Base-by-base conservation (phyloP, 2,113 vertebrate species). In the Gopherus evgoodei region DNA sequence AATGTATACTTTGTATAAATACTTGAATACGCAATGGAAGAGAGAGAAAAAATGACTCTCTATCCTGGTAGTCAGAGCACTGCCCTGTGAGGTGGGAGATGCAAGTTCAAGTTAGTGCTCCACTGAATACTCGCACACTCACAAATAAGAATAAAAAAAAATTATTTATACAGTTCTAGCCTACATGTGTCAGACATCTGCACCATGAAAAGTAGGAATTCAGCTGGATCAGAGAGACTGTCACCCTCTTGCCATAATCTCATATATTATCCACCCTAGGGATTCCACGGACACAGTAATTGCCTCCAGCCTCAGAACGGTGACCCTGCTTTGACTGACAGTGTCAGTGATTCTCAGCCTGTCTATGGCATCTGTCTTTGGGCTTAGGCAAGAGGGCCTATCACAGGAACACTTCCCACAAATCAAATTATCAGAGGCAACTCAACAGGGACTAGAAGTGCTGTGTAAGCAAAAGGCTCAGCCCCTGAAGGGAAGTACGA, bases 331-430 rank as follows among this genome's bases (percentile, higher is more conserved):
- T 13, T 69, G 76, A 72, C 16, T 57, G 52, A 91, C 31, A 90
- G 25, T 31, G 65, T 59, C 19, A 17, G 7, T 19, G 81, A 22
- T 42, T 12, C n/a, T 91, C 38, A 76, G 72, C 25, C 10, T 24
- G 10, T 76, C 72, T 76, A 76, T n/a, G 35, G 16, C 35, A 7
- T 69, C 35, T 69, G 62, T 76, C 10, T 75, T 25, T 44, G 38
- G 42, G 10, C 21, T 44, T 76, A 44, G 72, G 72, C 22, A 85
- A 25, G 75, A 52, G 91, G 91, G 27, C 19, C 57, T 6, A 44
- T 27, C 17, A 42, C 50, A 82, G n/a, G n/a, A 84, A 47, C 0
- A 0, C 17, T 78, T 95, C 42, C 80, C 75, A 75, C 27, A 86
- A 52, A 44, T 42, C n/a, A 22, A 44, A 25, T 80, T 59, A 31